Conservation (phyloP, 2,113 vertebrate species). For the Elachura formosa region DNA sequence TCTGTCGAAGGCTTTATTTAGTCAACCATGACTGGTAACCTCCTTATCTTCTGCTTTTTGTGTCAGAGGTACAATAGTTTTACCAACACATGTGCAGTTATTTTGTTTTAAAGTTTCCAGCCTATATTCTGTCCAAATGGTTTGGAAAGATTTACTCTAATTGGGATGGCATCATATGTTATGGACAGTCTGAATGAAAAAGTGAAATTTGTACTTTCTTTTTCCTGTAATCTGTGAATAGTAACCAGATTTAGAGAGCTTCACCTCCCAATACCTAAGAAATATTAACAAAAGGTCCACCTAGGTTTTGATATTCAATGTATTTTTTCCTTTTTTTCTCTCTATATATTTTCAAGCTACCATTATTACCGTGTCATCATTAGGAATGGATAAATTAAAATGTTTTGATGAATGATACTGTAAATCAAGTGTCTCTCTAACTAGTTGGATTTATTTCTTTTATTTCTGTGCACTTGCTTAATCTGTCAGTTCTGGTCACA, state of each 20-base stretch:
- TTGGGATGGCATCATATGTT: constrained; percentile 7
- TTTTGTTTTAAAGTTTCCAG: constrained; percentile 45
- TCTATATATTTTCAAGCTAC: not conserved
- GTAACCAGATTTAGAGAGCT: constrained; percentile 22
- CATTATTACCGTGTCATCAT: not conserved
- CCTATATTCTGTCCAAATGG: constrained; percentile 33
- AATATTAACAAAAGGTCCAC: not conserved
- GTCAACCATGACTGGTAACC: constrained; percentile 55
- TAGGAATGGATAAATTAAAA: not conserved
- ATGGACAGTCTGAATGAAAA: not conserved
- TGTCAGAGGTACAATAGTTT: constrained; percentile 61
- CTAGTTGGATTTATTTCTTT: not conserved
- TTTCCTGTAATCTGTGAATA: constrained; percentile 20
- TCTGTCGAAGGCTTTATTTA: constrained; percentile 59
- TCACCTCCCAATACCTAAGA: not conserved
- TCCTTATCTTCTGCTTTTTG: constrained; percentile 49
- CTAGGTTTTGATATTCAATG: not conserved
- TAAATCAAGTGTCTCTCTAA: not conserved
- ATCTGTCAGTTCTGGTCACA: not conserved
- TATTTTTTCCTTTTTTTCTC: not conserved
- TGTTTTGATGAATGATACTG: not conserved
- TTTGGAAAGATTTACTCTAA: constrained; percentile 46
- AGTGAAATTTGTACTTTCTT: constrained; percentile 34
- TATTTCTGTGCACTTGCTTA: not conserved
- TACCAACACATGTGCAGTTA: constrained; percentile 9